Conservation (phyloP, 2,797 vertebrate species). For the Takifugu ocellatus region DNA sequence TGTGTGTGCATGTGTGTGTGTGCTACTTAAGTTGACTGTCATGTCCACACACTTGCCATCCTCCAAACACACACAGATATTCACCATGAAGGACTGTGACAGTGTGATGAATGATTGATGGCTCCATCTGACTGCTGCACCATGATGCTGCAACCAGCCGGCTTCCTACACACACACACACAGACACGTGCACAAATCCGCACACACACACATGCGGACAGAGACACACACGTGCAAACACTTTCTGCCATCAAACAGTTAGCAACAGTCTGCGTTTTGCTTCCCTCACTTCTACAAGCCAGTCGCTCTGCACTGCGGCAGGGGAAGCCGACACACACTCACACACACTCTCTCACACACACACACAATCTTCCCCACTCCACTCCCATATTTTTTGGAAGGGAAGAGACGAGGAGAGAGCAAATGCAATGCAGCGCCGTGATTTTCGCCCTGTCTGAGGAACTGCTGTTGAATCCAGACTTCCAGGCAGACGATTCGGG, state of each 20-base stretch:
- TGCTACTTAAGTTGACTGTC: slow-evolving; percentile 11
- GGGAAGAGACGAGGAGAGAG: slow-evolving; percentile 68
- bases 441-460: slow-evolving; percentile 33
- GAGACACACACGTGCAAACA: slow-evolving; percentile 33
- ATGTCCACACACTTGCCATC: slow-evolving; percentile 18
- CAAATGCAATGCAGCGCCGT: slow-evolving; percentile 48
- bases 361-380: slow-evolving; percentile 56
- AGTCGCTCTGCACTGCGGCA: slow-evolving; percentile 76
- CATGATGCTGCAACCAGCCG: slow-evolving; percentile 76
- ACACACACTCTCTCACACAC: slow-evolving; percentile 51
- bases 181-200: slow-evolving; percentile 27
- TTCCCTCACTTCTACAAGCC: slow-evolving; percentile 73
- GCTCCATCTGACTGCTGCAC: slow-evolving; percentile 83
- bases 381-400: slow-evolving; percentile 67
- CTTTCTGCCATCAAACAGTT: slow-evolving; percentile 73
- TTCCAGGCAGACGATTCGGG: slow-evolving; percentile 10
- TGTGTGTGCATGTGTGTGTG: not conserved
- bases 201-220: slow-evolving; percentile 9
- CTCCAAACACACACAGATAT: slow-evolving; percentile 25
- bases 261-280: slow-evolving; percentile 74
- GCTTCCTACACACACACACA: slow-evolving; percentile 46
- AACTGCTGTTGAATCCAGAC: slow-evolving; percentile 28
- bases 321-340: slow-evolving; percentile 64
- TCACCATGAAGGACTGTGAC: slow-evolving; percentile 61
- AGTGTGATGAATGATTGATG: slow-evolving; percentile 75